Evolutionary conservation across 2,888 invertebrate genomes (phyloP).

Genomic region (Thelaira solivaga): DNA sequence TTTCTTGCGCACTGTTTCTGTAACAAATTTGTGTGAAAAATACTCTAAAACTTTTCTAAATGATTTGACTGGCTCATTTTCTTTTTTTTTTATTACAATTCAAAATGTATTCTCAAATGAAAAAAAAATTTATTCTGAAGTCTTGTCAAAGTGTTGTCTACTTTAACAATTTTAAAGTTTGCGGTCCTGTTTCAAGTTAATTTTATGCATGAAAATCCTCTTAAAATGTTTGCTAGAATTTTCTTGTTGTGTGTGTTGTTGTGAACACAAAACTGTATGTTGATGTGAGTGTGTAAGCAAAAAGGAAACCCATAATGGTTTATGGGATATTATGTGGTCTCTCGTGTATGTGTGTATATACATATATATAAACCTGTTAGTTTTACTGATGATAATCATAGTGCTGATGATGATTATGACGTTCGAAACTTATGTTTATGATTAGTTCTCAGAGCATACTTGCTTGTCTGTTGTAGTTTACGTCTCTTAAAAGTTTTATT

Average conservation of each 20-base stretch:
- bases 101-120: no score
- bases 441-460: slow-evolving; percentile 37
- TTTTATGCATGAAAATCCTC: background rate
- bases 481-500: background rate
- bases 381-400: background rate
- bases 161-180: no score
- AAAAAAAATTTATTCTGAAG: no score
- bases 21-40: no score
- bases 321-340: slow-evolving; percentile 34
- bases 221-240: slow-evolving; percentile 18
- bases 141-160: no score
- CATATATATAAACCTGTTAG: no score
- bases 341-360: background rate
- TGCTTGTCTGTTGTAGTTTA: background rate
- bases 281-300: background rate
- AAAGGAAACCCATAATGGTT: slow-evolving; percentile 38
- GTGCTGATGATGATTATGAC: background rate
- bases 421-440: slow-evolving; percentile 39
- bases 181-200: background rate
- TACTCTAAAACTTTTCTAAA: no score
- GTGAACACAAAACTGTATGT: background rate
- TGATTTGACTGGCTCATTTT: no score
- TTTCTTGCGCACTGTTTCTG: no score
- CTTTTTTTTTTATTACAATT: no score
- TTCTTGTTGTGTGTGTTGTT: background rate